A percentile compares a stretch with the other conserved stretches of the same genome.
Evolutionary conservation across 2,888 invertebrate species (phyloP).

Genomic region (Cordylochernes scorpioides): DNA sequence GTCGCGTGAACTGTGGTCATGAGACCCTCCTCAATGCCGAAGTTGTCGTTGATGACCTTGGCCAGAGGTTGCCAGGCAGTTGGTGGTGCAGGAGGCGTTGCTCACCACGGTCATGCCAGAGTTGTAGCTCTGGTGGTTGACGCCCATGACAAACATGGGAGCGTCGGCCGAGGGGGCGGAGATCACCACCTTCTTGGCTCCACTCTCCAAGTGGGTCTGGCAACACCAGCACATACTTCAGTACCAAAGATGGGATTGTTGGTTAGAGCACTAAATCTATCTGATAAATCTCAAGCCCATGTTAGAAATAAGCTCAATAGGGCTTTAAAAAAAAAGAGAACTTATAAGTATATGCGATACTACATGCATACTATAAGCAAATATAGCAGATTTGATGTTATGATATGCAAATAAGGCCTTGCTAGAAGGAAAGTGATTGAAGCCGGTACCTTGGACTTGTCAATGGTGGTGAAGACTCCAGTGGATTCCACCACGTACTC

Average conservation of each 20-base stretch:
- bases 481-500: slow-evolving; percentile 93
- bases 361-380: no score
- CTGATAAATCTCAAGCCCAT: no score
- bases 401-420: not conserved
- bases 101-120: slow-evolving; percentile 53
- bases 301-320: no score
- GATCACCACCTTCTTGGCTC: slow-evolving; percentile 87
- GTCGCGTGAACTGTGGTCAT: slow-evolving; percentile 95
- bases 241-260: no score
- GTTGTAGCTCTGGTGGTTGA: slow-evolving; percentile 69
- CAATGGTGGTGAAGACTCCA: slow-evolving; percentile 86
- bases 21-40: slow-evolving; percentile 69
- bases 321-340: no score
- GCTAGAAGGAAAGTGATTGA: not conserved
- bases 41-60: slow-evolving; percentile 87
- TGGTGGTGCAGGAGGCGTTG: slow-evolving; percentile 96
- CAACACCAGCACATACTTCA: slow-evolving; percentile 12
- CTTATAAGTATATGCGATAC: no score
- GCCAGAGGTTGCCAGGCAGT: slow-evolving; percentile 90
- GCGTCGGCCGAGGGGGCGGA: slow-evolving; percentile 94
- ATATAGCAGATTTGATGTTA: no score
- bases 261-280: no score
- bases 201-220: slow-evolving; percentile 56
- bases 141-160: slow-evolving; percentile 96
- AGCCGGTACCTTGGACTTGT: slow-evolving; percentile 46